Percentiles rank a stretch among this genome's conserved stretches.
Conservation (phyloP, 1,140 invertebrate species). For the Paracyclopina nana region DNA sequence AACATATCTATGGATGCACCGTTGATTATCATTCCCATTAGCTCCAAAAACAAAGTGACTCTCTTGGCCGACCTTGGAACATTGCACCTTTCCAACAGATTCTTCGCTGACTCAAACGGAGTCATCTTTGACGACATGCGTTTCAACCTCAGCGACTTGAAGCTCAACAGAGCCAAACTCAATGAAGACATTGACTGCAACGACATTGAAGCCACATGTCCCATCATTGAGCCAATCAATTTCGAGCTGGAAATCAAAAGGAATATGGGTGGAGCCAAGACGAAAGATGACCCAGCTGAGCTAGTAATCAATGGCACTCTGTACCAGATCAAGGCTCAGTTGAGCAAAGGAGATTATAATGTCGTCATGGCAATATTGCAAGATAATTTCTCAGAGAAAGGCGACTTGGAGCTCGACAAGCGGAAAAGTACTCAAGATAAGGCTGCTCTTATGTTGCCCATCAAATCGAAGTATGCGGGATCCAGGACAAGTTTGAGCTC, state of each 20-base stretch:
- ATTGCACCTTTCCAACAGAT: not conserved
- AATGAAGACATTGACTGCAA: not conserved
- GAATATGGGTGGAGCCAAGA: constrained; percentile 5
- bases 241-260: constrained; percentile 9
- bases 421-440: not conserved
- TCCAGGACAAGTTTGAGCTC: not conserved
- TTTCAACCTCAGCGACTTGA: not conserved
- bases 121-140: constrained; percentile 4
- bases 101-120: not conserved
- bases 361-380: not conserved
- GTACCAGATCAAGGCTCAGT: not conserved
- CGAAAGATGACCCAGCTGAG: constrained; percentile 5
- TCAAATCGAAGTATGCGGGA: not conserved
- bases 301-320: not conserved
- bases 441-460: not conserved
- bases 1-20: constrained; percentile 7
- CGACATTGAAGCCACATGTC: not conserved
- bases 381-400: constrained; percentile 12
- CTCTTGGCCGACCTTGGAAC: not conserved
- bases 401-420: not conserved
- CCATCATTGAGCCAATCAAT: not conserved
- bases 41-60: not conserved
- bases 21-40: not conserved
- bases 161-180: not conserved
- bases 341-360: constrained; percentile 10